Conservation (phyloP, 2,797 vertebrate genomes). For the Cossypha caffra region DNA sequence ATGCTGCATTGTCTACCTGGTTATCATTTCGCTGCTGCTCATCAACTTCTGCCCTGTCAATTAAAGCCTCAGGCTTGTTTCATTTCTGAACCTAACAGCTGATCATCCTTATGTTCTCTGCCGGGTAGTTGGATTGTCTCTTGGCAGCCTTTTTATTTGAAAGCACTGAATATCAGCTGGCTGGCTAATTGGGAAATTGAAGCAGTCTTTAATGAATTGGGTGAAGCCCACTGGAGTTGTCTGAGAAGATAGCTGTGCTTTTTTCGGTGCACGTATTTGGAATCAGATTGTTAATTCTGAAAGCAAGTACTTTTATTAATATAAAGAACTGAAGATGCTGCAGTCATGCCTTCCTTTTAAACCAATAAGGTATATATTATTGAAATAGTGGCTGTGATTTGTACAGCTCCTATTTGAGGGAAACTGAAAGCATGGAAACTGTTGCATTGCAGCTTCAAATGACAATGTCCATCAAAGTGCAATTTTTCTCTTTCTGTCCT, state of each 20-base stretch:
- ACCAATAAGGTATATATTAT: constrained; percentile 20
- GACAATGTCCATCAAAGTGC: not conserved
- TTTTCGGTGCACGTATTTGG: constrained; percentile 6
- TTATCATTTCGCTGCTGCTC: constrained; percentile 52
- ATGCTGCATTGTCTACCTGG: constrained; percentile 59
- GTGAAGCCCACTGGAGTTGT: constrained; percentile 51
- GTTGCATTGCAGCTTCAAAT: constrained; percentile 58
- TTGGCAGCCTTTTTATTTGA: constrained; percentile 46
- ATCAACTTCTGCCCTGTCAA: constrained; percentile 5
- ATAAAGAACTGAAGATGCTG: constrained; percentile 39
- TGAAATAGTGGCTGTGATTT: constrained; percentile 40
- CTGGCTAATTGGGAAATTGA: constrained; percentile 65
- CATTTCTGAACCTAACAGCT: constrained; percentile 47
- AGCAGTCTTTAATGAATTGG: constrained; percentile 51
- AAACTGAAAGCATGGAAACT: constrained; percentile 56
- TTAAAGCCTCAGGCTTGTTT: constrained; percentile 18
- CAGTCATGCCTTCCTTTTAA: constrained; percentile 66
- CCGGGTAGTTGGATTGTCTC: constrained; percentile 62
- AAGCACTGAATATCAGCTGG: constrained; percentile 33
- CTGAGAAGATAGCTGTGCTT: constrained; percentile 31
- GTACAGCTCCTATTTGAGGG: constrained; percentile 53
- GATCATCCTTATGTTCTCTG: constrained; percentile 52
- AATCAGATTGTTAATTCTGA: constrained; percentile 40
- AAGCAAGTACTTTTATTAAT: constrained; percentile 42
- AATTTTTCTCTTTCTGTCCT: constrained; percentile 36